Evolutionary conservation across 2,888 invertebrate genomes (phyloP).

Genomic region (Tetramorium bicarinatum): DNA sequence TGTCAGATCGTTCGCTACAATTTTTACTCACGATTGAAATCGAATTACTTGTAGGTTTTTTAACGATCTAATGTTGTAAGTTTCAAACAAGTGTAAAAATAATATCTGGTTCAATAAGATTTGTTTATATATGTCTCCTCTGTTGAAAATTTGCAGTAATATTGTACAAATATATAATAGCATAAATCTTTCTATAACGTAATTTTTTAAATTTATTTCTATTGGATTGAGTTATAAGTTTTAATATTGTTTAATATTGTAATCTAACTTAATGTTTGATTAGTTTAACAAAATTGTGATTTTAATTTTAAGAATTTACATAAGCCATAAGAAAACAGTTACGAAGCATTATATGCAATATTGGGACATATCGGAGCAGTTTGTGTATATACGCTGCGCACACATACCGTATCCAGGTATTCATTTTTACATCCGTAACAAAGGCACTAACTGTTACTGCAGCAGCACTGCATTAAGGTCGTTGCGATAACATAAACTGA

Average conservation of each 20-base stretch:
- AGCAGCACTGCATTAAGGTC: conserved; percentile 33
- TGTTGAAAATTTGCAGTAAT: not conserved
- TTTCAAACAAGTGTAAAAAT: not conserved
- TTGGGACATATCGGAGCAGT: not conserved
- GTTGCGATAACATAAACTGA: conserved; percentile 31
- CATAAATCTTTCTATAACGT: not conserved
- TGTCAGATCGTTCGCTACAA: not conserved
- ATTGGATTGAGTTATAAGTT: too few species aligned
- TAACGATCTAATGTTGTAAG: not conserved
- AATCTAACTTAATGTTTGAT: not conserved
- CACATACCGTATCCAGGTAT: conserved; percentile 7
- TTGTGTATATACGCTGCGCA: not conserved
- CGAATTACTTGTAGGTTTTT: not conserved
- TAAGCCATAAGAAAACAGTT: not conserved
- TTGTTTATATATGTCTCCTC: not conserved
- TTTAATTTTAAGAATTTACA: not conserved
- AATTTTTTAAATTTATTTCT: not conserved
- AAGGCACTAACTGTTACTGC: conserved; percentile 31
- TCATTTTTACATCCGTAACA: conserved; percentile 51
- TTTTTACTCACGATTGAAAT: not conserved
- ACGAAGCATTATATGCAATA: too few species aligned
- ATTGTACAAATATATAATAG: not conserved
- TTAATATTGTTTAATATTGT: too few species aligned
- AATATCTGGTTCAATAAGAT: not conserved
- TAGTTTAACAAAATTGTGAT: conserved; percentile 3